Evolutionary conservation across 1,140 invertebrate genomes (phyloP).

Genomic region (Brachionus plicatilis): DNA sequence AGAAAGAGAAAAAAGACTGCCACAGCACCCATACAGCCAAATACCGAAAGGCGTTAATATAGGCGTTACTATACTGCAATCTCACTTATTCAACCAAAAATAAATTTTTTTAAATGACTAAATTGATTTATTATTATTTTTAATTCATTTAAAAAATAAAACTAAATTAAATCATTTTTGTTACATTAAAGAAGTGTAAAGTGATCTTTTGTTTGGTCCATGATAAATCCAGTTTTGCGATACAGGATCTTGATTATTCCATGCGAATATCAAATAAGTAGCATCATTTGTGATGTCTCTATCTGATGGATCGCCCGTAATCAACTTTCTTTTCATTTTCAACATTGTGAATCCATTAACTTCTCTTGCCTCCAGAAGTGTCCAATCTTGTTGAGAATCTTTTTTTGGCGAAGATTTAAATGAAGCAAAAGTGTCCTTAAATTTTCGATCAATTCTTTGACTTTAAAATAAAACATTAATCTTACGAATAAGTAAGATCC

Average conservation of each 20-base stretch:
- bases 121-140: too few species aligned
- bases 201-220: not conserved
- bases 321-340: constrained; percentile 21
- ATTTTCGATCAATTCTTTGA: not conserved
- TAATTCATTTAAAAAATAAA: too few species aligned
- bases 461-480: not conserved
- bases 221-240: constrained; percentile 4
- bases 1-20: too few species aligned
- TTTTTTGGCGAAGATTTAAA: not conserved
- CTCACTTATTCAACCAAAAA: too few species aligned
- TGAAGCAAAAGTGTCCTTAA: not conserved
- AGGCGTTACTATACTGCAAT: not conserved
- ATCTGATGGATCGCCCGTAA: not conserved
- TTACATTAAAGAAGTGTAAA: not conserved
- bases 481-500: not conserved
- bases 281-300: not conserved
- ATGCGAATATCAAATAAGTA: not conserved
- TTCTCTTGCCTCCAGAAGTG: not conserved
- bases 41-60: too few species aligned
- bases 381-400: constrained; percentile 23
- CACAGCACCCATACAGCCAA: too few species aligned
- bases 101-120: too few species aligned
- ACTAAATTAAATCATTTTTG: not conserved
- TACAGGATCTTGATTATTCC: constrained; percentile 1
- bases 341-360: constrained; percentile 17